Percentiles rank a stretch among this genome's conserved stretches.
These are phyloP conservation scores for Salpingus planirostris DNA, from an alignment of 2,888 invertebrate genomes.

Conservation along the genomic window DNA sequence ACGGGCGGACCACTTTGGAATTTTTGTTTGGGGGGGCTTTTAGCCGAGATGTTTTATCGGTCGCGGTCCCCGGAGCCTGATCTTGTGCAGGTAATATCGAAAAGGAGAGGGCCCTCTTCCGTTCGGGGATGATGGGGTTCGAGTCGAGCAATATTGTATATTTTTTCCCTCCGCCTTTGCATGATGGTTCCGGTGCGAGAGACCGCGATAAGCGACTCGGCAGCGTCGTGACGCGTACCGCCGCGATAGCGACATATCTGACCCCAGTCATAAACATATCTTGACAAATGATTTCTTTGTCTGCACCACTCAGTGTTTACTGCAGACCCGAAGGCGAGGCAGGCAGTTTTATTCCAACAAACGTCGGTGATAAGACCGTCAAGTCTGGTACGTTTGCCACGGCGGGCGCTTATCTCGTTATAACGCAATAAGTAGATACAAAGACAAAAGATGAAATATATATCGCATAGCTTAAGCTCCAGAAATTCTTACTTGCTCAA, in stretches of 20 bases:
- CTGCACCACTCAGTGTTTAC: constrained; percentile 16
- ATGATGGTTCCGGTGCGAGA: constrained; percentile 9
- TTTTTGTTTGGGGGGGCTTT: no score
- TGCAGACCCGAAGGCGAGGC: constrained; percentile 15
- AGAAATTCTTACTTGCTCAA: constrained; percentile 9
- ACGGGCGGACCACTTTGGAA: no score
- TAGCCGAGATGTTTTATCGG: no score
- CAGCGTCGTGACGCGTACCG: constrained; percentile 3
- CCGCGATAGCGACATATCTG: constrained; percentile 10
- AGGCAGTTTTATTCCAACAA: constrained; percentile 22
- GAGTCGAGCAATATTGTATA: no score
- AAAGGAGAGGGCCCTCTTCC: no score
- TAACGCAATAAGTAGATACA: constrained; percentile 25
- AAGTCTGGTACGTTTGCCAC: constrained; percentile 12
- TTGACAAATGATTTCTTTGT: constrained; percentile 28
- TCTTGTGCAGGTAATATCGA: no score
- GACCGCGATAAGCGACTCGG: constrained; percentile 7
- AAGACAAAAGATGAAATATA: constrained; percentile 14
- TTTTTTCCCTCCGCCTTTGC: no score
- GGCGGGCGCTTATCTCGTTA: constrained; percentile 23
- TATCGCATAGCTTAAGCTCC: constrained; percentile 6
- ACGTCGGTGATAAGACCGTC: constrained; percentile 18
- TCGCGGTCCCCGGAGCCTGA: no score
- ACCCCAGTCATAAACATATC: constrained; percentile 23
- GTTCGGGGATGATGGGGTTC: no score